Evolutionary conservation across 2,888 invertebrate species (phyloP), one percentile per base, ranked within the genome.

Genomic region (Erebia aethiops): DNA sequence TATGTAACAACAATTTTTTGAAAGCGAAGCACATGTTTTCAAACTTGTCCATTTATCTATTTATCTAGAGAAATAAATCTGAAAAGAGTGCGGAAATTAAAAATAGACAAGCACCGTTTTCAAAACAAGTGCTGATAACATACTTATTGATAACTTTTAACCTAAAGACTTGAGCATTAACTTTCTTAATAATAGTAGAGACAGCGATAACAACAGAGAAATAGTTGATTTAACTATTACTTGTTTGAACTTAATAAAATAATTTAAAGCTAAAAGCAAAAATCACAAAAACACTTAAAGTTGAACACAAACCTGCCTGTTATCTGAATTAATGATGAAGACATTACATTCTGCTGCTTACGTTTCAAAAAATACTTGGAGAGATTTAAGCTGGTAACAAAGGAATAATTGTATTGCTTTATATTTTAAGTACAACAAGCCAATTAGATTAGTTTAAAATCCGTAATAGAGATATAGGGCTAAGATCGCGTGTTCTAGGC

Each of bases 401-500:
- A 16, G 21, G n/a, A 51, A 18, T 21, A 58, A 4, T 26, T 21
- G 21, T 14, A 49, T 13, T 61, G 43, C 41, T 18, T 57, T 62
- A 69, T 61, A 64, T 68, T 71, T 76, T 92, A 92, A 92, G 92
- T 92, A 92, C 92, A 86, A 82, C 67, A 71, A 87, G 90, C 92
- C 91, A 91, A 91, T 91, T 82, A 83, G 72, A 78, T 81, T 82
- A 84, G 82, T 87, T 86, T 78, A 77, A 78, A 73, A 71, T 69
- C 69, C 67, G 67, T 81, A 79, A 82, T 78, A 77, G 78, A 80
- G 78, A 82, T 83, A 79, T 77, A 77, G 77, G 78, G 79, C 79
- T 82, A 83, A 80, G 73, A 88, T 88, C 92, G 92, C 92, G 92
- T 92, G 92, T 92, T 92, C 92, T 88, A 91, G 83, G 84, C 89